These are phyloP conservation scores for Oxygymnocypris stewartii DNA, from an alignment of 2,113 vertebrate genomes.

Conservation along the genomic window DNA sequence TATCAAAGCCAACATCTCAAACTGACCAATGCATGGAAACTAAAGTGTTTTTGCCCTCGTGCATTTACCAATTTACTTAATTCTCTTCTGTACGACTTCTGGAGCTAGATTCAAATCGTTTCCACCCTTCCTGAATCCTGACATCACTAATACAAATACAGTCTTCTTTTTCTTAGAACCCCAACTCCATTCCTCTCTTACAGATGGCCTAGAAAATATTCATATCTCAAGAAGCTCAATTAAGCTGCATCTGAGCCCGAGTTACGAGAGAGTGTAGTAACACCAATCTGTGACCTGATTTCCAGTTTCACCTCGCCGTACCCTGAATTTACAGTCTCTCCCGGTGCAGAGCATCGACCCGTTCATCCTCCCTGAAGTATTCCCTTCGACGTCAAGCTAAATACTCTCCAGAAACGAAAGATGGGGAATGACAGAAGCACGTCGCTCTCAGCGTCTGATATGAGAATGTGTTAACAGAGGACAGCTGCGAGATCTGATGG, in stretches of 20 bases:
- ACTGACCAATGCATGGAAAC: too few species aligned
- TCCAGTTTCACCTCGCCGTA: constrained; percentile 30
- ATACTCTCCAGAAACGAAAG: not conserved
- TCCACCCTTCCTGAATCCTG: not conserved
- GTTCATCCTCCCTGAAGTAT: not conserved
- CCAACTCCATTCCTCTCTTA: not conserved
- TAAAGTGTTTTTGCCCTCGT: too few species aligned
- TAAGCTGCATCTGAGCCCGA: constrained; percentile 44
- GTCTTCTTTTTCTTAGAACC: not conserved
- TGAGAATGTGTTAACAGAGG: constrained; percentile 63
- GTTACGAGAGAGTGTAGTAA: constrained; percentile 47
- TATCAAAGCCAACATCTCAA: too few species aligned
- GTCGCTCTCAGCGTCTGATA: constrained; percentile 54
- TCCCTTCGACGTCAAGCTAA: not conserved
- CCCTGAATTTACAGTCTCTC: constrained; percentile 7
- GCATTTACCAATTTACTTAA: too few species aligned
- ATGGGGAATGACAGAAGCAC: not conserved
- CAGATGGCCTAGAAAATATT: constrained; percentile 53
- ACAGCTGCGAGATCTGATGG: constrained; percentile 65
- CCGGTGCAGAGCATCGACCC: not conserved
- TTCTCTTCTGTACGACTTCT: not conserved
- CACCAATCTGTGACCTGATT: constrained; percentile 50
- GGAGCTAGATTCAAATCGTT: not conserved
- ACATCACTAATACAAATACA: constrained; percentile 19
- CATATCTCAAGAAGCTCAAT: constrained; percentile 51